Base-by-base conservation (phyloP, 2,797 vertebrate species). In the Sebastes vulpes region DNA sequence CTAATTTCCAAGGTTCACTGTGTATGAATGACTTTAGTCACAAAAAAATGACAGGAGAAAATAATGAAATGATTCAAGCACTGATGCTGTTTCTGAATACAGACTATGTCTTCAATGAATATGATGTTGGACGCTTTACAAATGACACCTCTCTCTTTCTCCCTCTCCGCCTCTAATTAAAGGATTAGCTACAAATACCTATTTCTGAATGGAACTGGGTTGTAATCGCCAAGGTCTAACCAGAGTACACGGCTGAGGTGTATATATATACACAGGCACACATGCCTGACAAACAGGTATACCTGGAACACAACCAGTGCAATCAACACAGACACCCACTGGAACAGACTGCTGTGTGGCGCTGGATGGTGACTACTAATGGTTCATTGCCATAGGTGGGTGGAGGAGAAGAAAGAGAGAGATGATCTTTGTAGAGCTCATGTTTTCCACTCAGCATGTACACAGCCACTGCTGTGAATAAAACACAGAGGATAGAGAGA, bases 401-500 rank as follows among this genome's bases (percentile, higher is more conserved):
- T 75, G 75, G 79, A 70, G 61, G 23, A 85, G 32, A 83, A 85
- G 52, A 86, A 75, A 84, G 59, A 76, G 60, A 81, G 60, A 78
- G 65, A 72, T 76, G 65, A 77, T 84, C 83, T 89, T 76, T 89
- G 84, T 67, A 64, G 57, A 77, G 64, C 77, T 77, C 50, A 66
- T 85, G 79, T 77, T 92, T 87, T 83, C 38, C 53, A 63, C 77
- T 80, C 79, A 71, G 87, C 79, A 82, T 80, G 87, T 52, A 78
- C 68, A 90, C 14, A 63, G 72, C 42, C 68, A 74, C 72, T 54
- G 79, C 82, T 87, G 77, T 76, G 85, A 74, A 73, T 77, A 69
- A 63, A 75, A 77, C 42, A 83, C 59, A 52, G 16, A 60, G 20
- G 28, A 66, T 21, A 67, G 18, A 23, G 1, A 52, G 35, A 69